Conservation (phyloP, 37 sponge, comb jelly and placozoan genomes). For the Beroe ovata region DNA sequence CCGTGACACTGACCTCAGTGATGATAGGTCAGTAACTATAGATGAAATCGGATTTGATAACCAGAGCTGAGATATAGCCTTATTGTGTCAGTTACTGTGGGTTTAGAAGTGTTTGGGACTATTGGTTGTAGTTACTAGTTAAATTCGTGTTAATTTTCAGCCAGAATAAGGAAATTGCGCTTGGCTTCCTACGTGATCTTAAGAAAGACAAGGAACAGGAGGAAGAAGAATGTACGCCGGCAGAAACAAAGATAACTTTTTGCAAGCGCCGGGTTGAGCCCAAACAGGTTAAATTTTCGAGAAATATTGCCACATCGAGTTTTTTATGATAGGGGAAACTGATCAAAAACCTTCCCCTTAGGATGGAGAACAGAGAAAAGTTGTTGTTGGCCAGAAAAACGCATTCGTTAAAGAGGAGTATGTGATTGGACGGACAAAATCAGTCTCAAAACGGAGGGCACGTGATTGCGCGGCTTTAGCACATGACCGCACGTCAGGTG, state of each 20-base stretch:
- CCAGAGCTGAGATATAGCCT: too few species aligned
- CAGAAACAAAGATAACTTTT: neutral
- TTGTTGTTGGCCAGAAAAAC: slow-evolving; percentile 6
- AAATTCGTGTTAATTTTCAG: neutral
- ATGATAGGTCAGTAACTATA: slow-evolving; percentile 52
- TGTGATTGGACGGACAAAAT: slow-evolving; percentile 53
- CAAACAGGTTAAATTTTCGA: too few species aligned
- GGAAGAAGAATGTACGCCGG: neutral
- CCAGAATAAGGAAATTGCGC: slow-evolving; percentile 42
- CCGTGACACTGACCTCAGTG: neutral
- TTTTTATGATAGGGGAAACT: too few species aligned
- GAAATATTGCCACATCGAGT: too few species aligned
- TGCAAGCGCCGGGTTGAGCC: neutral
- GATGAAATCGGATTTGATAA: too few species aligned
- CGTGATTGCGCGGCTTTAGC: neutral
- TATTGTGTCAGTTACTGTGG: too few species aligned
- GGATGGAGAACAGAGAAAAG: too few species aligned
- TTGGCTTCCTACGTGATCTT: slow-evolving; percentile 10
- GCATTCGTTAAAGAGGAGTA: slow-evolving; percentile 44
- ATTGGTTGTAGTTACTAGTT: neutral
- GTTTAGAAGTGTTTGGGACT: too few species aligned
- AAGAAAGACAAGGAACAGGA: neutral
- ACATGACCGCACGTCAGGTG: too few species aligned
- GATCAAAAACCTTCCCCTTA: too few species aligned
- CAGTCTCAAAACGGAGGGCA: neutral